Evolutionary conservation across 35 echinoderm and acorn worm species (phyloP).

Genomic region (Diadema setosum): DNA sequence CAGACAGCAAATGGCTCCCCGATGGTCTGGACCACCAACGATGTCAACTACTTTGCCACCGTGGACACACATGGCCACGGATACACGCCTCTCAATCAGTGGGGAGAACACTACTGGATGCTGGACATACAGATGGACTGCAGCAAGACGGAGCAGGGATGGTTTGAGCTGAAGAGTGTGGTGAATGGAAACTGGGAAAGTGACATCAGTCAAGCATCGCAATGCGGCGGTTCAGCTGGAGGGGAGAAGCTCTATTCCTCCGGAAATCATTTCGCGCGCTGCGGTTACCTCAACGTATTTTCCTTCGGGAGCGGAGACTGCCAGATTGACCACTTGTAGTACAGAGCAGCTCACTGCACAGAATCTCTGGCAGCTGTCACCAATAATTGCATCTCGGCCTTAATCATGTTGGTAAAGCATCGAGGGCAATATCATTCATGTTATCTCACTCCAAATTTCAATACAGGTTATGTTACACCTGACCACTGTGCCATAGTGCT

Average conservation of each 20-base stretch:
- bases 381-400: too few species aligned
- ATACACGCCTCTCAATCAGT: conserved; percentile 56
- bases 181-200: conserved; percentile 54
- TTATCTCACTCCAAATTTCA: too few species aligned
- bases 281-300: conserved; percentile 74
- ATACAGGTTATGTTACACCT: too few species aligned
- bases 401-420: too few species aligned
- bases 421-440: too few species aligned
- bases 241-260: conserved; percentile 39
- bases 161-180: conserved; percentile 77
- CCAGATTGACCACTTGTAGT: background rate
- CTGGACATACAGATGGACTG: conserved; percentile 70
- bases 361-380: too few species aligned
- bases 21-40: conserved; percentile 65
- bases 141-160: conserved; percentile 58
- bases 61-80: conserved; percentile 59
- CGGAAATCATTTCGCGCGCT: conserved; percentile 72
- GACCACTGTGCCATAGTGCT: too few species aligned
- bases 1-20: conserved; percentile 47
- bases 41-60: background rate
- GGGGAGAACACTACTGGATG: conserved; percentile 87
- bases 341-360: too few species aligned
- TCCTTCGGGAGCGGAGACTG: conserved; percentile 38
- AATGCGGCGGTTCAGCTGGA: conserved; percentile 34
- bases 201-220: background rate